Evolutionary conservation across 1,140 invertebrate genomes (phyloP), one percentile per base, ranked within the genome.

Genomic region (Branchinecta lynchi): DNA sequence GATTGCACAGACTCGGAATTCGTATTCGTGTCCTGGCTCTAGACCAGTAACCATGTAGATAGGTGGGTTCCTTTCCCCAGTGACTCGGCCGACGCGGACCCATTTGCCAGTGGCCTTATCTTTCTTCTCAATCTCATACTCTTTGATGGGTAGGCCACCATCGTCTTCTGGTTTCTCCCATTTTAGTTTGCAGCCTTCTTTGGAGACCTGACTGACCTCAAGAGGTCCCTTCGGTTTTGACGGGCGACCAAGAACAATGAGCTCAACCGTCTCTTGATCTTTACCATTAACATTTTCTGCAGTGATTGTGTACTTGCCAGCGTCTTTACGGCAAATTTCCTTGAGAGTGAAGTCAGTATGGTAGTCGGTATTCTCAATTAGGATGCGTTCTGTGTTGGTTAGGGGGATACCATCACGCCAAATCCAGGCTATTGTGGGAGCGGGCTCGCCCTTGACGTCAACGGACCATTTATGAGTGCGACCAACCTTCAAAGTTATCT

Each of bases 51-150:
- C 86, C 71, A 93, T 90, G 78, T 93, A 90, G 76, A 89, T 88
- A 6, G 88, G 85, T 44, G 85, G 84, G 10, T 84, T 83, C 74
- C 86, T 85, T 75, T 88, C 87, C 65, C 87, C 87, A 12, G 87
- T 86, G 66, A 87, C 79, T 73, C 85, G 84, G 45, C 90, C 90
- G 74, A 90, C 89, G n/a, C 90, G 82, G 21, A 90, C 86, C 90
- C 90, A 93, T 77, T 92, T 90, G 67, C 89, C 89, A 15, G 90
- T 92, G 15, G 86, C 85, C n/a, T 87, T 80, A 78, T 96, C 92
- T 82, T 93, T 87, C 78, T 96, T 96, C 78, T 97, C 94, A 69
- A 98, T 85, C 78, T 94, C 89, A 75, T 98, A 98, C 77, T 93
- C 90, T 75, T 89, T 90, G 75, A 98, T 91, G 0, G 93, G 92